These are phyloP conservation scores for Exaiptasia diaphana DNA, from an alignment of 64 coral and sea anemone genomes.

Conservation along the genomic window DNA sequence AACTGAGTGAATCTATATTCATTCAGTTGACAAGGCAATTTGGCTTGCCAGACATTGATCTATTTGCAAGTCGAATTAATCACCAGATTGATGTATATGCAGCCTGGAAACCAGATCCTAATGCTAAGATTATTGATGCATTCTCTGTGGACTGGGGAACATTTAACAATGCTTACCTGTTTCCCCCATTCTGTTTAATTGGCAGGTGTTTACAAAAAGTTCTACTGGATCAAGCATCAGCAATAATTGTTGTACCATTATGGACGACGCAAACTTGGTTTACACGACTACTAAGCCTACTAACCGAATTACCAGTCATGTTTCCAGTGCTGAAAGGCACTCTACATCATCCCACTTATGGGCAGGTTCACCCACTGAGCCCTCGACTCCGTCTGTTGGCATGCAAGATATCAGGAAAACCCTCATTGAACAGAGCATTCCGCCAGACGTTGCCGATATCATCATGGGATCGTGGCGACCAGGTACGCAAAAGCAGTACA, in stretches of 20 bases:
- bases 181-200: slow-evolving; percentile 12
- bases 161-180: slow-evolving; percentile 24
- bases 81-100: slow-evolving; percentile 1
- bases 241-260: not conserved
- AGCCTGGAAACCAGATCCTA: slow-evolving; percentile 34
- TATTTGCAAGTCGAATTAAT: slow-evolving; percentile 36
- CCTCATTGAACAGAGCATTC: slow-evolving; percentile 2
- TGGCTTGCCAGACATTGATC: not conserved
- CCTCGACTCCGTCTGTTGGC: slow-evolving; percentile 29
- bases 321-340: slow-evolving; percentile 10
- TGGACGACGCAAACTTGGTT: slow-evolving; percentile 65
- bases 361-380: not conserved
- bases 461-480: not conserved
- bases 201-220: slow-evolving; percentile 29
- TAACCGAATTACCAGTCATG: slow-evolving; percentile 18
- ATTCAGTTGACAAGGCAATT: not conserved
- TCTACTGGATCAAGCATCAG: not conserved
- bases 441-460: slow-evolving; percentile 10
- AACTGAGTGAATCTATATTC: not conserved
- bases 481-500: slow-evolving; percentile 3
- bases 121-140: slow-evolving; percentile 13
- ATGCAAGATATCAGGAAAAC: slow-evolving; percentile 51
- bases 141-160: slow-evolving; percentile 13
- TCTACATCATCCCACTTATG: not conserved
- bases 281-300: slow-evolving; percentile 13